Base-by-base conservation (phyloP, 2,888 invertebrate species). In the Ptychoptera albimana region DNA sequence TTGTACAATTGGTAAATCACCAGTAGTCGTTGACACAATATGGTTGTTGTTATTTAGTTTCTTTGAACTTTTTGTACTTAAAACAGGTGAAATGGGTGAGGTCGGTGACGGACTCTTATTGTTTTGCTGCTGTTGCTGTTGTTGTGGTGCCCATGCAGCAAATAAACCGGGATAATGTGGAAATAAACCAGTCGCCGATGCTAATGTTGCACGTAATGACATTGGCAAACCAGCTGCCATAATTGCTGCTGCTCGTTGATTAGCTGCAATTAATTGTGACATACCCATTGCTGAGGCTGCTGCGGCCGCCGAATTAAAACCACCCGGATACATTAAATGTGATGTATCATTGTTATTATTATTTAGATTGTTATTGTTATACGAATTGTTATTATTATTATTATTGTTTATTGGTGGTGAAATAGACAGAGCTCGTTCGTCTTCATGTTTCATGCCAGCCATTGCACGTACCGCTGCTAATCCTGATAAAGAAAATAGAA, bases 231-330 rank as follows among this genome's bases (percentile, higher is more conserved):
- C 61, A 6, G 58, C 56, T 2, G 63, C 62, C 61, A 65, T 63
- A 45, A 65, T 57, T 7, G 65, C 65, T 2, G 64, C 60, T 4
- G 42, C 35, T 12, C 15, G 34, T 46, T 60, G 57, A 50, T 63
- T 63, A 10, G 64, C 62, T 2, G 61, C 62, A 46, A 63, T 34
- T 42, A 45, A 46, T 45, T 65, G 63, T 45, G 64, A 48, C 59
- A 65, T 63, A 47, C 61, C 58, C n/a, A 65, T 63, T 13, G 65
- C 60, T 8, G 63, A 60, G 11, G 61, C 60, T 30, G 63, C 60
- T 11, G 62, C 61, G 48, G 63, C 63, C 7, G 52, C 46, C 13
- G 35, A 16, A 36, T 36, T 34, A 23, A 31, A 31, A 5, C 11
- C 2, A 6, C 61, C 61, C 1, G 61, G 57, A 47, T 63, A 64